These are phyloP conservation scores for Odocoileus virginianus DNA, from an alignment of 2,113 vertebrate genomes.

Conservation along the genomic window DNA sequence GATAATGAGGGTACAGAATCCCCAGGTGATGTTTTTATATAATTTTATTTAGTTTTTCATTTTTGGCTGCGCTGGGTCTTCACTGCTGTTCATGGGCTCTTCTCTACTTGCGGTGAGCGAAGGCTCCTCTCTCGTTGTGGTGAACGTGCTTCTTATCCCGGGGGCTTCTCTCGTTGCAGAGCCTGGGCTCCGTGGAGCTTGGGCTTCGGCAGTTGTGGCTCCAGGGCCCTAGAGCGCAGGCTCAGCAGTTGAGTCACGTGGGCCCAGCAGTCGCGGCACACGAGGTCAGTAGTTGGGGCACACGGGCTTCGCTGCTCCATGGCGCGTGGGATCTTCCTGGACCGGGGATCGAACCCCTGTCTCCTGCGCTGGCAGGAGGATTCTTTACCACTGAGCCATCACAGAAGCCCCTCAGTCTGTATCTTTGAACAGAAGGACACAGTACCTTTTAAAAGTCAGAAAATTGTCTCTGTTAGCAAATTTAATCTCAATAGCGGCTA, in stretches of 20 bases:
- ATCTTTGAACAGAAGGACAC: background rate
- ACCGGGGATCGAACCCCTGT: background rate
- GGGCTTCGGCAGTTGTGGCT: background rate
- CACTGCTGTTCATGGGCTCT: background rate
- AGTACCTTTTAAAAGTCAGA: background rate
- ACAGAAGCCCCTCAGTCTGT: background rate
- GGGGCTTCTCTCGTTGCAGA: background rate
- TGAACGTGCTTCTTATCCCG: rapidly evolving
- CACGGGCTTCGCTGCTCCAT: background rate
- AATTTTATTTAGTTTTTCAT: background rate
- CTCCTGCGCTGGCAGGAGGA: background rate
- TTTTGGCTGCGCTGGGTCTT: background rate
- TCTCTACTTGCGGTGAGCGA: background rate
- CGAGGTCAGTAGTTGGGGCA: background rate
- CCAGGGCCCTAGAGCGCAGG: background rate
- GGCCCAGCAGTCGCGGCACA: too few relatives aligned
- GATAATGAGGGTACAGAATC: background rate
- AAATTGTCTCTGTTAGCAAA: background rate
- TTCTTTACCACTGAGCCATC: background rate
- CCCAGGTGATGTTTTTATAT: background rate
- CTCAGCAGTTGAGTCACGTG: background rate
- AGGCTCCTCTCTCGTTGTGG: background rate
- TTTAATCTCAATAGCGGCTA: background rate
- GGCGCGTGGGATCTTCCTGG: rapidly evolving
- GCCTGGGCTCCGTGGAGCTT: background rate